Evolutionary conservation across 2,113 vertebrate species (phyloP), one percentile per base, ranked within the genome.

Genomic region (Sinocyclocheilus anshuiensis): DNA sequence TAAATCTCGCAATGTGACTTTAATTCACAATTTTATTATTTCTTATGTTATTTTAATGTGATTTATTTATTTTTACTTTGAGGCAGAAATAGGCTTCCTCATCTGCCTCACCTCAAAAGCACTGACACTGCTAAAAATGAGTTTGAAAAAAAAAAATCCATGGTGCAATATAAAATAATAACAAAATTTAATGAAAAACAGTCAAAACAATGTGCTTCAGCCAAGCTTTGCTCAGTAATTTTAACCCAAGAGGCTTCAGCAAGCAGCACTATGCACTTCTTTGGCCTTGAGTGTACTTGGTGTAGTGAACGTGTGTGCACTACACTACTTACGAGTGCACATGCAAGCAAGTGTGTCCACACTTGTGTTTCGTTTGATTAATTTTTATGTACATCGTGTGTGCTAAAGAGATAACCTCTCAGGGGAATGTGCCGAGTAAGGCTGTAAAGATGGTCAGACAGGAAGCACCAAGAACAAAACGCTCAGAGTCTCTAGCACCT

Each of bases 371-470:
- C 2, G 7, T 67, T 48, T 65, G 24, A 29, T 77, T 33, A 12
- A 33, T 36, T 53, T 85, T 50, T 72, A n/a, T 57, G 50, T 80
- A 15, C 42, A 29, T 15, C 50, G 63, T 74, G 76, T 86, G 80
- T 86, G 75, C 77, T 82, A 50, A 59, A 45, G 78, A 88, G 89
- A 88, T 90, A 88, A 90, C 87, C 87, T 87, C 36, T 82, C 50
- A 42, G 29, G n/a, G 87, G 81, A 88, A 90, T 90, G 57, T 90
- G 89, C 89, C 86, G 89, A 87, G 75, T 63, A 86, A 85, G 75
- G 67, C 63, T 57, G 33, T 84, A 75, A 78, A 53, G 22, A 79
- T 13, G 22, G 45, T 39, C 57, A 80, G 74, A 61, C 84, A 88
- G 89, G 89, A 90, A 90, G 26, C 81, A 76, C 63, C 85, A 76